Percentiles rank a stretch among this genome's conserved stretches.
These are phyloP conservation scores for Phataginus tricuspis DNA, from an alignment of 2,797 vertebrate species.

Conservation along the genomic window DNA sequence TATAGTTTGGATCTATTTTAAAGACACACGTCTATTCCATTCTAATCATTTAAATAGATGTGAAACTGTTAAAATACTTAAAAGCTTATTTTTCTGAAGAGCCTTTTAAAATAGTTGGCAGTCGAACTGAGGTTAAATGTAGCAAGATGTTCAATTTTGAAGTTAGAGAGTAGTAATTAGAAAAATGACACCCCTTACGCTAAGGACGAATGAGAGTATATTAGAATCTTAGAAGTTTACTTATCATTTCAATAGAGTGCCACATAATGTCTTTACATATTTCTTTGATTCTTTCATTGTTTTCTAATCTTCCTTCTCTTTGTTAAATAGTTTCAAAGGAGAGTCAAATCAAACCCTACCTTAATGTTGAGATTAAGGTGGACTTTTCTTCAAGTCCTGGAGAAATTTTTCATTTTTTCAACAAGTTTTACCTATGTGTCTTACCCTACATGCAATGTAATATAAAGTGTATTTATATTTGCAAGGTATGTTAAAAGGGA, in stretches of 20 bases:
- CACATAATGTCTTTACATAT: not conserved
- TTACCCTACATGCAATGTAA: not conserved
- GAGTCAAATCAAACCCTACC: not conserved
- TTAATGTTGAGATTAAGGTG: not conserved
- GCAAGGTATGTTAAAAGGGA: not conserved
- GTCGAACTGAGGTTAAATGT: conserved; percentile 10
- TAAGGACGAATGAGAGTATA: not conserved
- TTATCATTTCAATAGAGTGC: not conserved
- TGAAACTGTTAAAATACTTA: conserved; percentile 51
- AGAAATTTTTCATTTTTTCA: not conserved
- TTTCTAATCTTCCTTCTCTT: not conserved
- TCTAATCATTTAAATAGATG: not conserved
- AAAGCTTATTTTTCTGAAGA: conserved; percentile 58
- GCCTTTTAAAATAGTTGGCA: conserved; percentile 42
- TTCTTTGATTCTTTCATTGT: not conserved
- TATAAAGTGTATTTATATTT: not conserved
- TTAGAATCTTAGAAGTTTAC: not conserved
- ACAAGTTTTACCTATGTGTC: not conserved
- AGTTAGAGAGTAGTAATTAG: conserved; percentile 48
- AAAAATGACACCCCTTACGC: conserved; percentile 24
- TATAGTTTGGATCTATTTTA: conserved; percentile 49
- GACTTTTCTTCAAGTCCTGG: not conserved
- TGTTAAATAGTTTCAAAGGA: not conserved
- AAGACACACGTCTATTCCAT: not conserved
- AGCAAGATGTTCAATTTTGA: conserved; percentile 50